Evolutionary conservation across 2,797 vertebrate genomes (phyloP).

Genomic region (Sebastes cheni): DNA sequence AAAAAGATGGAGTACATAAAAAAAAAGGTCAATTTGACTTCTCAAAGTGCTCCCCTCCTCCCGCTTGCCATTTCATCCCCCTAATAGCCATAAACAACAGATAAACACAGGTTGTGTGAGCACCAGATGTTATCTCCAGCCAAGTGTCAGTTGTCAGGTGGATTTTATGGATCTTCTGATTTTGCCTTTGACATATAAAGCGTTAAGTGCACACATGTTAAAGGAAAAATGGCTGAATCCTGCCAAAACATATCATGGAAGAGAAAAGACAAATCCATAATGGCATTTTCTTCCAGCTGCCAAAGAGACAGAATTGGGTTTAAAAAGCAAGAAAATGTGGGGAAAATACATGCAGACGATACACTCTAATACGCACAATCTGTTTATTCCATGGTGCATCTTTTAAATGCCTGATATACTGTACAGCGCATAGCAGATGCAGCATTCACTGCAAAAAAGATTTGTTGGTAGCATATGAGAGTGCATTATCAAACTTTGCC

Average conservation of each 20-base stretch:
- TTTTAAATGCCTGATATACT: constrained; percentile 31
- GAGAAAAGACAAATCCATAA: constrained; percentile 25
- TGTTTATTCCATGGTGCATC: constrained; percentile 32
- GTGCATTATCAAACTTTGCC: constrained; percentile 14
- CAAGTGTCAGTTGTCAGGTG: constrained; percentile 60
- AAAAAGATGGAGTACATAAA: not conserved
- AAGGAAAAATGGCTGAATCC: constrained; percentile 45
- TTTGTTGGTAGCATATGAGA: constrained; percentile 3
- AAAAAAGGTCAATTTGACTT: constrained; percentile 5
- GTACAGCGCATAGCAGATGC: not conserved
- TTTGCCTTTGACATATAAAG: constrained; percentile 47
- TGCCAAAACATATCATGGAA: constrained; percentile 31
- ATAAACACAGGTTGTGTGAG: constrained; percentile 35
- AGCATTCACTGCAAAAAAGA: constrained; percentile 3
- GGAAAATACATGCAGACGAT: constrained; percentile 13
- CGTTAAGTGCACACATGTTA: constrained; percentile 47
- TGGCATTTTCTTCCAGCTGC: constrained; percentile 55
- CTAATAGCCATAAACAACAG: constrained; percentile 46
- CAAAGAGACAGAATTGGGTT: constrained; percentile 53
- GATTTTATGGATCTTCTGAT: constrained; percentile 60
- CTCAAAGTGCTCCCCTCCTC: constrained; percentile 5
- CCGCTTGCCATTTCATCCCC: constrained; percentile 12
- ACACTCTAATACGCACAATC: constrained; percentile 25
- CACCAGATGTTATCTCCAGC: constrained; percentile 53
- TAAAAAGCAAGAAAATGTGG: constrained; percentile 47